These are phyloP conservation scores for Poecilia velifera DNA, from an alignment of 2,797 vertebrate species.

Conservation along the genomic window DNA sequence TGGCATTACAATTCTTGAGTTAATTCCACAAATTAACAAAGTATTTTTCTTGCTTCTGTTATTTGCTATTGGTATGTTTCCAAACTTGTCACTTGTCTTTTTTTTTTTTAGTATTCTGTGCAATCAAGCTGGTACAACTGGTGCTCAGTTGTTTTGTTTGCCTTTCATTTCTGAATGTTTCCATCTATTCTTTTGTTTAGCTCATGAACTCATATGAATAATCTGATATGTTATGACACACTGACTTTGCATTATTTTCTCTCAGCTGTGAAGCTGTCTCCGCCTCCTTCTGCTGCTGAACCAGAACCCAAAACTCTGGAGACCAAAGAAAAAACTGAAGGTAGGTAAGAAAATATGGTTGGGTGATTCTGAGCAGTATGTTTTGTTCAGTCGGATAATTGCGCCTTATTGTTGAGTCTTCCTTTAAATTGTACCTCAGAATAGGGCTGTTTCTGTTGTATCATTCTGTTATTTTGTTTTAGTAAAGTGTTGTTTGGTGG, in stretches of 20 bases:
- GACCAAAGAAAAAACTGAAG: conserved; percentile 48
- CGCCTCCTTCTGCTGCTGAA: conserved; percentile 30
- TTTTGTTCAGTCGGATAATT: conserved; percentile 23
- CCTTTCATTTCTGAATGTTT: conserved; percentile 1
- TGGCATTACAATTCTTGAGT: neutral
- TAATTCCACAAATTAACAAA: neutral
- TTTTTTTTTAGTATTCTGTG: neutral
- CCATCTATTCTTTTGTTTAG: neutral
- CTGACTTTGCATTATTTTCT: conserved; percentile 34
- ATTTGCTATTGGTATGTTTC: neutral
- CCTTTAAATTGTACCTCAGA: conserved; percentile 2
- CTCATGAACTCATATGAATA: neutral
- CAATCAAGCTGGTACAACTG: neutral
- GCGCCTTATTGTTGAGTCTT: conserved; percentile 17
- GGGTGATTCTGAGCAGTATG: conserved; percentile 24
- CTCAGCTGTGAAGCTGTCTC: conserved; percentile 49
- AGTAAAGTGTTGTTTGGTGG: neutral
- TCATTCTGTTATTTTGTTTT: neutral
- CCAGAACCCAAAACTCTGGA: conserved; percentile 48
- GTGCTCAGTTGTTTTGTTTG: conserved; percentile 3
- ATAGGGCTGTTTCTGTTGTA: neutral
- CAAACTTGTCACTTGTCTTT: neutral
- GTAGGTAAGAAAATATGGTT: conserved; percentile 37
- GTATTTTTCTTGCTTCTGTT: neutral
- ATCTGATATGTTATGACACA: conserved; percentile 3